phyloP scores from a whole-genome alignment of 1,140 invertebrate species.

The Drosophila subobscura region DNA sequence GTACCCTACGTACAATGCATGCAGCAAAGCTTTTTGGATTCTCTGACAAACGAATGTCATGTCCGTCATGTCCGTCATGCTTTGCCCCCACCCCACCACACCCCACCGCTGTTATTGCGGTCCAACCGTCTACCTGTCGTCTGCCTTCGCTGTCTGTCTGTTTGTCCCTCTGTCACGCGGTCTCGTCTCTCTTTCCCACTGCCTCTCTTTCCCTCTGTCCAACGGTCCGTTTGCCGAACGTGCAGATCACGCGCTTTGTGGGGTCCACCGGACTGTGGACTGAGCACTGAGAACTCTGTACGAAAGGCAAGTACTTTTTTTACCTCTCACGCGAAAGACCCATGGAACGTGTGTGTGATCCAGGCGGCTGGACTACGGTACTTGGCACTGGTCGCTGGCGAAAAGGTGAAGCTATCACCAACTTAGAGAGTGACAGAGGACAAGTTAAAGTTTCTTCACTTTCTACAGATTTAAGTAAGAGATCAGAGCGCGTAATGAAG shows the following conservation, averaged over 20 bases:
- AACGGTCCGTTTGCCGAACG: constrained; percentile 33
- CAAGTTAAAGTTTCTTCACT: no score
- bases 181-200: background rate
- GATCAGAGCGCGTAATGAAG: no score
- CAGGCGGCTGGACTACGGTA: background rate
- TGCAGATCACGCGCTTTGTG: constrained; percentile 58
- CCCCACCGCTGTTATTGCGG: background rate
- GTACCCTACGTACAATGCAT: constrained; percentile 2
- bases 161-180: no score
- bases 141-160: background rate
- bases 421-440: no score
- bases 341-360: constrained; percentile 6
- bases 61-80: constrained; percentile 55
- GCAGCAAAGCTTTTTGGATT: constrained; percentile 36
- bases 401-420: no score
- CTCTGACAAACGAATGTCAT: constrained; percentile 60
- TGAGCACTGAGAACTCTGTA: background rate
- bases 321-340: constrained; percentile 10
- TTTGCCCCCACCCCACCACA: background rate
- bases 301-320: background rate
- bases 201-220: background rate
- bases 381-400: no score
- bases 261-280: constrained; percentile 22
- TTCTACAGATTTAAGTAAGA: no score
- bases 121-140: no score